phyloP scores from a whole-genome alignment of 2,888 invertebrate species.

The Tetramorium bicarinatum region DNA sequence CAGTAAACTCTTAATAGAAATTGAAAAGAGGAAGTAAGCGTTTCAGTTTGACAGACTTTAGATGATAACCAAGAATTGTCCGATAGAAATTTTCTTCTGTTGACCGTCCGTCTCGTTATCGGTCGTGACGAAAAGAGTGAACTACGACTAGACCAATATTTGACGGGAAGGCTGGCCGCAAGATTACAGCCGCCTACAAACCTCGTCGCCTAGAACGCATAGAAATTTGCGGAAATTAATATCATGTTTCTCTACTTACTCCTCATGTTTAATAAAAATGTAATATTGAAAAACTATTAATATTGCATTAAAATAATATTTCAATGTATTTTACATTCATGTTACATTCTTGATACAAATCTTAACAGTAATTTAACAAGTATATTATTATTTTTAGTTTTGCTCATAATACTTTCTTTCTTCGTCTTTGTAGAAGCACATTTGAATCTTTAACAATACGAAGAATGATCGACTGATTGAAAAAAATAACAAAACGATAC shows the following conservation, averaged over 20 bases:
- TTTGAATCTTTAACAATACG: neutral
- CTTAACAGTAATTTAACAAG: neutral
- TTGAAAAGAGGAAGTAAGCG: neutral
- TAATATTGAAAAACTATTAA: neutral
- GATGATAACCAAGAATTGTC: slow-evolving; percentile 9
- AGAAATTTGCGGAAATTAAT: slow-evolving; percentile 40
- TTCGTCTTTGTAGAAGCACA: neutral
- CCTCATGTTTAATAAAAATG: neutral
- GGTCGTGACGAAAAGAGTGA: slow-evolving; percentile 38
- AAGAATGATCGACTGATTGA: neutral
- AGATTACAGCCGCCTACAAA: slow-evolving; percentile 55
- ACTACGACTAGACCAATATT: slow-evolving; percentile 64
- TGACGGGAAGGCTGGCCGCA: slow-evolving; percentile 55
- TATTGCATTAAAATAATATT: neutral
- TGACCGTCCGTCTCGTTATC: slow-evolving; percentile 58
- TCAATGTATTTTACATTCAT: neutral
- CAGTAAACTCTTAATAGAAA: slow-evolving; percentile 6
- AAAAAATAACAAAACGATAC: slow-evolving; percentile 8
- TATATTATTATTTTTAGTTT: neutral
- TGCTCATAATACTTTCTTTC: neutral
- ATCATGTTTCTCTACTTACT: neutral
- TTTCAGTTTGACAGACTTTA: neutral
- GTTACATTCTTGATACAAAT: neutral
- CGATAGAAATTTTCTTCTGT: slow-evolving; percentile 51
- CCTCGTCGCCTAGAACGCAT: neutral